Evolutionary conservation across 2,113 vertebrate genomes (phyloP).

Genomic region (Coreoperca whiteheadi): DNA sequence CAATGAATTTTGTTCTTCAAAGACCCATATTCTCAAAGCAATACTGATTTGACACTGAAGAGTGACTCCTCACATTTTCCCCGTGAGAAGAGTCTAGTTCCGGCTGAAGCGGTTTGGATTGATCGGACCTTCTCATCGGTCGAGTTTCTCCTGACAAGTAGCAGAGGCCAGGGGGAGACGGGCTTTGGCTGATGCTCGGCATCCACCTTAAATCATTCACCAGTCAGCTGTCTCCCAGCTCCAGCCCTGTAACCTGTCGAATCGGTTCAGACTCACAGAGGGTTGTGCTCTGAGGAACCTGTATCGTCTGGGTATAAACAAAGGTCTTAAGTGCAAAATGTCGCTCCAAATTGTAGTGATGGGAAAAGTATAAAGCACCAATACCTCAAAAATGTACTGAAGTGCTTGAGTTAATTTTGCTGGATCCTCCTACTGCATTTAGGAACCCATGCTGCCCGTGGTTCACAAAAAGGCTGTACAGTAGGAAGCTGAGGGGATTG

Average conservation of each 20-base stretch:
- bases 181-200: not conserved
- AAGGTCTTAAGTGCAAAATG: not conserved
- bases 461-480: not conserved
- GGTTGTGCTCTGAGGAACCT: not conserved
- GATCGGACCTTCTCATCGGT: not conserved
- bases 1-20: not conserved
- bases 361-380: not conserved
- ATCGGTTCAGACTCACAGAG: not conserved
- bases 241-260: not conserved
- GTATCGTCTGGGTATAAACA: not conserved
- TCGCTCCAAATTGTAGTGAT: not conserved
- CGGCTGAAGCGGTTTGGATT: not conserved
- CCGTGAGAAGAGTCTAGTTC: not conserved
- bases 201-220: constrained; percentile 15
- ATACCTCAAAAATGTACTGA: not conserved
- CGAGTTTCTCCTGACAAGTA: not conserved
- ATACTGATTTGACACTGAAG: not conserved
- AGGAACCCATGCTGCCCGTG: not conserved
- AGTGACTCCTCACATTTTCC: not conserved
- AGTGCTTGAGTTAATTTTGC: not conserved
- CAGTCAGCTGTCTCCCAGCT: not conserved
- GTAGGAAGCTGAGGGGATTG: not conserved
- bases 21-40: not conserved
- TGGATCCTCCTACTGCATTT: not conserved
- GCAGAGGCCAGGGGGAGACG: not conserved